Evolutionary conservation across 2,888 invertebrate genomes (phyloP).

Genomic region (Sphaerophoria rueppellii): DNA sequence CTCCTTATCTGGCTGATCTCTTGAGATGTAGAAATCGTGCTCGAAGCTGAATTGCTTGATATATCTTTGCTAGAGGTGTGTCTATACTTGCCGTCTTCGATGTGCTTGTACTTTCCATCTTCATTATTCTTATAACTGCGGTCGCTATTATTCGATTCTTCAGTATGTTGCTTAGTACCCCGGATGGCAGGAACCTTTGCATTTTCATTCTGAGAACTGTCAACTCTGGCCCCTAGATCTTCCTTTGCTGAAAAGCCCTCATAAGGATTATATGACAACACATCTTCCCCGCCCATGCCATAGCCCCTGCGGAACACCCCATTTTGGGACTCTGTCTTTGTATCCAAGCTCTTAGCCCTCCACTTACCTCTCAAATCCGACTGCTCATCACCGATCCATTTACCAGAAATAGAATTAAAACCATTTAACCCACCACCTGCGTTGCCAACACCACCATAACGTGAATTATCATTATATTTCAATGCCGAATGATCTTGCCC

Average conservation of each 20-base stretch:
- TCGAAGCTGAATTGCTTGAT: neutral
- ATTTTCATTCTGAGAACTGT: neutral
- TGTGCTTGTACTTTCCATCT: neutral
- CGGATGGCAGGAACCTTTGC: neutral
- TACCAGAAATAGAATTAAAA: constrained; percentile 46
- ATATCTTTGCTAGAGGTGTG: neutral
- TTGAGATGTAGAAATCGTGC: neutral
- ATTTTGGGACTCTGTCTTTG: neutral
- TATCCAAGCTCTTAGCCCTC: constrained; percentile 47
- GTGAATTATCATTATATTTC: constrained; percentile 44
- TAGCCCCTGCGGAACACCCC: constrained; percentile 48
- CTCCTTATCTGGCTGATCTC: neutral
- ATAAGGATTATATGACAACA: constrained; percentile 23
- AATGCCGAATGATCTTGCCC: constrained; percentile 49
- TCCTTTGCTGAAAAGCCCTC: neutral
- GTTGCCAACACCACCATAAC: constrained; percentile 55
- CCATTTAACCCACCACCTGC: constrained; percentile 54
- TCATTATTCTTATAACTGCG: constrained; percentile 4
- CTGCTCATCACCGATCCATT: constrained; percentile 14
- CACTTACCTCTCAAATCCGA: constrained; percentile 41
- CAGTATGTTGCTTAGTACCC: neutral
- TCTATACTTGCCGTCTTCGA: neutral
- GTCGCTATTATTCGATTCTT: neutral
- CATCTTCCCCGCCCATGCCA: constrained; percentile 56
- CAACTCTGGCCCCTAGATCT: neutral